A percentile compares a stretch with the other conserved stretches of the same genome.
Evolutionary conservation across 2,888 invertebrate species (phyloP).

Genomic region (Caenorhabditis sp.): DNA sequence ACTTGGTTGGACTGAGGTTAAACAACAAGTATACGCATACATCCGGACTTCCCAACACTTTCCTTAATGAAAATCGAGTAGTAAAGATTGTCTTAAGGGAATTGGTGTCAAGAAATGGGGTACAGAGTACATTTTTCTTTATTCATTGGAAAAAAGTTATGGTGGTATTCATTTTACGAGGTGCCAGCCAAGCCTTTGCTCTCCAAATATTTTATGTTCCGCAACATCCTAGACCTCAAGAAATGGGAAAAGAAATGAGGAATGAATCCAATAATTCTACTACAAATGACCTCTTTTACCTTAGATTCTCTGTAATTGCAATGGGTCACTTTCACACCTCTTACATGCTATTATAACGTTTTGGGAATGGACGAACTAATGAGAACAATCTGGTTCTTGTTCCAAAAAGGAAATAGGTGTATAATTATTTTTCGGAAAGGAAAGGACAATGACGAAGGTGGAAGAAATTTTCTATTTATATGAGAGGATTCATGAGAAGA

Average conservation of each 20-base stretch:
- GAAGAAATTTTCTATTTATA: too few relatives aligned
- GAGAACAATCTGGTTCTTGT: too few relatives aligned
- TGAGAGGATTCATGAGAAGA: not conserved
- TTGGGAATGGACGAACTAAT: too few relatives aligned
- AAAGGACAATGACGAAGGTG: too few relatives aligned
- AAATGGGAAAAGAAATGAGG: too few relatives aligned
- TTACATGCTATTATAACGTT: constrained; percentile 8
- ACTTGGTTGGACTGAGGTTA: constrained; percentile 14
- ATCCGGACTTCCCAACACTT: not conserved
- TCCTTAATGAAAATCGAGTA: not conserved
- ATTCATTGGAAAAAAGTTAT: not conserved
- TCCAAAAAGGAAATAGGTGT: too few relatives aligned
- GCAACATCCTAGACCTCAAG: too few relatives aligned
- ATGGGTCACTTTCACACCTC: constrained; percentile 28
- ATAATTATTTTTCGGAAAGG: too few relatives aligned
- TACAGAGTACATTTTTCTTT: not conserved
- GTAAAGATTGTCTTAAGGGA: not conserved
- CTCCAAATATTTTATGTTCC: too few relatives aligned
- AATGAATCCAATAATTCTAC: too few relatives aligned
- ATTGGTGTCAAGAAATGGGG: not conserved
- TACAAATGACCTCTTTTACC: constrained; percentile 8
- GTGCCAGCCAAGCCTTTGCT: too few relatives aligned
- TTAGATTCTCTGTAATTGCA: constrained; percentile 16
- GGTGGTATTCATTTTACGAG: not conserved
- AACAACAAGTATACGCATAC: constrained; percentile 2